Evolutionary conservation across 2,113 vertebrate genomes (phyloP).

Genomic region (Panurus biarmicus): DNA sequence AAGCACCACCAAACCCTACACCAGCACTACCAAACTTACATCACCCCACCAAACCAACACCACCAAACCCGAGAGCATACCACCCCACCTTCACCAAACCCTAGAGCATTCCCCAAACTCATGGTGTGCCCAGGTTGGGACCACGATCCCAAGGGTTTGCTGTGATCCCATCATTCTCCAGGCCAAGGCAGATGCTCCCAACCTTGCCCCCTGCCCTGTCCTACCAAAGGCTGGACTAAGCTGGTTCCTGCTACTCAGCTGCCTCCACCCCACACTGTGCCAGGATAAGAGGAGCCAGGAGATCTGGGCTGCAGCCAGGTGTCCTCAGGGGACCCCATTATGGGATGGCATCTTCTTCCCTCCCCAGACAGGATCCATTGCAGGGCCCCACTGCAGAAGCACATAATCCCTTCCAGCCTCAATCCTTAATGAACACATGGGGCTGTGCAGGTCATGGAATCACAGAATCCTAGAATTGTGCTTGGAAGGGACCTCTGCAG

Average conservation of each 20-base stretch:
- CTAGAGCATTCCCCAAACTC: not conserved
- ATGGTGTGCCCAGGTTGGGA: not conserved
- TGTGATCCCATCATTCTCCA: rapidly evolving
- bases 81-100: not conserved
- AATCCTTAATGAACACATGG: rapidly evolving
- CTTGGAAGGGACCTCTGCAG: not conserved
- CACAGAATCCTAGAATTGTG: not conserved
- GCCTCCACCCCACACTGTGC: not conserved
- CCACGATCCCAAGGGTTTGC: not conserved
- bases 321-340: not conserved
- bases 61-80: not conserved
- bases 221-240: not conserved
- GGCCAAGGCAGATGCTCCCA: not conserved
- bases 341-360: not conserved
- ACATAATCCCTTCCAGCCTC: not conserved
- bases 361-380: not conserved
- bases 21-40: not conserved
- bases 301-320: not conserved
- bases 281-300: not conserved
- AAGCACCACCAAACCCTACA: not conserved
- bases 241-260: not conserved
- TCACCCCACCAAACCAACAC: rapidly evolving
- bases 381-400: rapidly evolving
- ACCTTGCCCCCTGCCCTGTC: not conserved
- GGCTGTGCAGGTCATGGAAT: not conserved